Conservation (phyloP, 2,888 invertebrate genomes). For the Ophraella communa region DNA sequence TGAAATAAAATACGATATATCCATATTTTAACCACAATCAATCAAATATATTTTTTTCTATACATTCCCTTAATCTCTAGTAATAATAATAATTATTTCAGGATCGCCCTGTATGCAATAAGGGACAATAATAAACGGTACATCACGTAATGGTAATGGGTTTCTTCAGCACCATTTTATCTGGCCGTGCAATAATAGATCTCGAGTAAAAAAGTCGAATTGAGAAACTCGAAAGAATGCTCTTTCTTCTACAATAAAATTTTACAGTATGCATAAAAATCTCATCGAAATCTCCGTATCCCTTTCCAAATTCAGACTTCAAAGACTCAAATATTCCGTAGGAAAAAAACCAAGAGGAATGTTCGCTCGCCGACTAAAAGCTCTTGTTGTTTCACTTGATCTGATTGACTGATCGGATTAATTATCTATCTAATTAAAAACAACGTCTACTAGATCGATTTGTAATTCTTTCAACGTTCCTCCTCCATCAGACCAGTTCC, state of each 20-base stretch:
- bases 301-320: constrained; percentile 31
- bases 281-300: constrained; percentile 22
- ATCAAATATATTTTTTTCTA: no score
- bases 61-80: no score
- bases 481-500: constrained; percentile 48
- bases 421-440: constrained; percentile 58
- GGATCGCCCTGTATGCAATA: no score
- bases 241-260: constrained; percentile 15
- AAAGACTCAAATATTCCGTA: constrained; percentile 27
- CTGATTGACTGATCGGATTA: constrained; percentile 59
- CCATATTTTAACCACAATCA: no score
- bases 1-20: no score
- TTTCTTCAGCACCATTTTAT: neutral
- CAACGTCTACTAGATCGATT: constrained; percentile 50
- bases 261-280: constrained; percentile 21
- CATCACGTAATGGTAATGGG: no score
- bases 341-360: constrained; percentile 16
- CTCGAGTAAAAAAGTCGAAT: neutral
- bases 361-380: constrained; percentile 17
- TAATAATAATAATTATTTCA: no score
- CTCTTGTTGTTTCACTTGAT: constrained; percentile 44
- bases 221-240: constrained; percentile 9
- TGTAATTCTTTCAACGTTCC: constrained; percentile 53
- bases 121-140: no score
- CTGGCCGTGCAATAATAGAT: neutral